These are phyloP conservation scores for Achatina immaculata DNA, from an alignment of 1,140 invertebrate species.

Conservation along the genomic window DNA sequence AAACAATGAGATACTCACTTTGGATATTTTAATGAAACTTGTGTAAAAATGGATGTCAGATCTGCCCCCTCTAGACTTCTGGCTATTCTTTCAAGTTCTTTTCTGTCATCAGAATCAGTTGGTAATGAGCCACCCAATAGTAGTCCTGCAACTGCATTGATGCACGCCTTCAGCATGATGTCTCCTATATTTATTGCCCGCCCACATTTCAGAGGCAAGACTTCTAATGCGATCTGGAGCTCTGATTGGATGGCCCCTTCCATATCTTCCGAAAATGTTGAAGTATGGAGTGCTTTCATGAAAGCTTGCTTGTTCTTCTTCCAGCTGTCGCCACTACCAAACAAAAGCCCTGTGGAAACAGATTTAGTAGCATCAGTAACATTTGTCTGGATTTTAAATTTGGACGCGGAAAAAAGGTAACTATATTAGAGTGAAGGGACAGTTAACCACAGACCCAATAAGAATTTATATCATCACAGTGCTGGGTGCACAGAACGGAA, in stretches of 20 bases:
- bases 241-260: conserved; percentile 34
- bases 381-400: background rate
- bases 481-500: too few species aligned
- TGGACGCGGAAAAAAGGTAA: background rate
- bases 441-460: background rate
- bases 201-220: conserved; percentile 2
- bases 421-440: background rate
- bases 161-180: conserved; percentile 28
- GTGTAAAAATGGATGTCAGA: conserved; percentile 39
- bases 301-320: conserved; percentile 40
- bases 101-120: conserved; percentile 26
- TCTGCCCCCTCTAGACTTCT: conserved; percentile 38
- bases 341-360: conserved; percentile 39
- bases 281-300: conserved; percentile 32
- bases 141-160: conserved; percentile 27
- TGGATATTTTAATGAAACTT: conserved; percentile 39
- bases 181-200: conserved; percentile 33
- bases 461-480: too few species aligned
- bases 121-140: conserved; percentile 33
- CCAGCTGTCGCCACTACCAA: conserved; percentile 42
- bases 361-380: too few species aligned
- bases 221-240: background rate
- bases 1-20: conserved; percentile 25
- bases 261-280: conserved; percentile 23
- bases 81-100: conserved; percentile 16